Conservation (phyloP, 1,140 invertebrate species). For the Thaumatotibia leucotreta region DNA sequence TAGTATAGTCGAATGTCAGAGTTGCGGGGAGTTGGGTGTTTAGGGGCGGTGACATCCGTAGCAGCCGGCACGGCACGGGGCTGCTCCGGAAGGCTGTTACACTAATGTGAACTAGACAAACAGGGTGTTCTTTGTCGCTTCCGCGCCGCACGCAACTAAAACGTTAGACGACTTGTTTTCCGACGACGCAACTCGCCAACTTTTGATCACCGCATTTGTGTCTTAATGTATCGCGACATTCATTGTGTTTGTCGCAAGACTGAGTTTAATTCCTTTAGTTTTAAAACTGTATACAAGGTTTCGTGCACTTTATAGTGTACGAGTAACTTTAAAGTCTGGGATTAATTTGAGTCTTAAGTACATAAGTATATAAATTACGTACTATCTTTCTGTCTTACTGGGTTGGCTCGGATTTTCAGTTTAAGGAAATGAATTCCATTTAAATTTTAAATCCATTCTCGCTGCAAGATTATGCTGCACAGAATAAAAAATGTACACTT, state of each 20-base stretch:
- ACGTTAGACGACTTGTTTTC: slow-evolving; percentile 28
- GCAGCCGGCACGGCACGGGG: slow-evolving; percentile 15
- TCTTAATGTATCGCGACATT: neutral
- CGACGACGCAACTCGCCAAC: slow-evolving; percentile 16
- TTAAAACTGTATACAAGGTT: neutral
- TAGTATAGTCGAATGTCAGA: slow-evolving; percentile 21
- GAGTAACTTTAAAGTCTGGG: neutral
- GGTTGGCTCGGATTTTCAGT: neutral
- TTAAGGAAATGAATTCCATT: slow-evolving; percentile 7
- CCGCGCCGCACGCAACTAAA: slow-evolving; percentile 31
- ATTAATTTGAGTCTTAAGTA: neutral
- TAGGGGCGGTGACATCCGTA: slow-evolving; percentile 25
- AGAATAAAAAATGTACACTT: neutral
- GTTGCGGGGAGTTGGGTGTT: slow-evolving; percentile 16
- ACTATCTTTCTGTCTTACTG: neutral
- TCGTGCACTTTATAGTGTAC: neutral
- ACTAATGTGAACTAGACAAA: slow-evolving; percentile 33
- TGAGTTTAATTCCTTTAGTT: slow-evolving; percentile 1
- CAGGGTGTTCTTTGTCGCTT: slow-evolving; percentile 28
- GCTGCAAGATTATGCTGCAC: neutral
- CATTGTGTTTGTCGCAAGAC: neutral
- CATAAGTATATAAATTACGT: neutral
- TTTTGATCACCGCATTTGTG: slow-evolving; percentile 10
- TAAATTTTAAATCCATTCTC: slow-evolving; percentile 3
- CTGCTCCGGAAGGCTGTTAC: slow-evolving; percentile 20